Evolutionary conservation across 2,113 vertebrate genomes (phyloP), one percentile per base, ranked within the genome.

Genomic region (Uria aalge): DNA sequence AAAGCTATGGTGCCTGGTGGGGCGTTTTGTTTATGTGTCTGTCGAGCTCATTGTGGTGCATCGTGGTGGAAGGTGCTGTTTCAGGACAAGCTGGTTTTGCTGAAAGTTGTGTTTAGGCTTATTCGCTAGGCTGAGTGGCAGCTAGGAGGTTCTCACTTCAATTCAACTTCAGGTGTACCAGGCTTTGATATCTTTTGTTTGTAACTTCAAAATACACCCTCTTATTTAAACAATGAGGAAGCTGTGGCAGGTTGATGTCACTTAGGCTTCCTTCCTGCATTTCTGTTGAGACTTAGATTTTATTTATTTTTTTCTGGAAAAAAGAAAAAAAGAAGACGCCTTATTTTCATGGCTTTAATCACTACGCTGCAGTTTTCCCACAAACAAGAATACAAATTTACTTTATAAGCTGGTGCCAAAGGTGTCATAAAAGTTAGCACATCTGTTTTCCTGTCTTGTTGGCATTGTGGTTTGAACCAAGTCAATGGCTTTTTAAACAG

Each of bases 1-100:
- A 3, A 3, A 3, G 40, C 22, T 10, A 16, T 2, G 27, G 15
- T 15, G 15, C 32, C 12, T 27, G 0, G 8, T 8, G 6, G 4
- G 7, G 9, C 4, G 63, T 48, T 76, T 11, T 27, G 30, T 5
- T 41, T 19, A 0, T 38, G 18, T 15, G 48, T 11, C 41, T 15
- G 40, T 7, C 8, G 9, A 11, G 26, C 15, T 7, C 0, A 8
- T 15, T 16, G 16, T 64, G 76, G 57, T 17, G 47, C 19, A 15
- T 22, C 6, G 36, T 4, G 62, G 57, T 16, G 63, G 23, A 36
- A 88, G 8, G 20, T 24, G 68, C 53, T 10, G 11, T 14, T 43
- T 15, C 19, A 13, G 86, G 86, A 15, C 47, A 20, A 24, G 64
- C 6, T 24, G 11, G 8, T 22, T 78, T 38, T 68, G 41, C 38